Base-by-base conservation (phyloP, 1,140 invertebrate genomes). In the Drosophila asahinai region DNA sequence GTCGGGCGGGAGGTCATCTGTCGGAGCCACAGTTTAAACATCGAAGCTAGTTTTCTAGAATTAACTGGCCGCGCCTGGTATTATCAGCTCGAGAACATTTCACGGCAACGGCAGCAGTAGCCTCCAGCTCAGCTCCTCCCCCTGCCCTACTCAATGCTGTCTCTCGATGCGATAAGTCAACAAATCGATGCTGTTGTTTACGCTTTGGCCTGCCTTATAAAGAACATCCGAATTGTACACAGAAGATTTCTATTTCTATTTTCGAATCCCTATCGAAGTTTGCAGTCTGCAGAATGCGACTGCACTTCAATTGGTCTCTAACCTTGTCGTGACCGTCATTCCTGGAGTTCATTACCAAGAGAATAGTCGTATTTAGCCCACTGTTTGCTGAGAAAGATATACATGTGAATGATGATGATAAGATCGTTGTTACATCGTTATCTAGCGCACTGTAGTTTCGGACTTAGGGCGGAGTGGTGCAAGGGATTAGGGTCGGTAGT, bases 41-140 rank as follows among this genome's bases (percentile, higher is more conserved):
- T 15, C 38, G 33, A 33, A 40, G 67, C 58, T 90, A 82, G 74
- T 77, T 51, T 83, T 81, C 82, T 73, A 51, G 79, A 71, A 55
- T 67, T 68, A 58, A 77, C 86, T 66, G 68, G 75, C 51, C 65
- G 5, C 8, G 67, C 61, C 79, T 63, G 76, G 86, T 77, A 68
- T 90, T 82, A 90, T 90, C 86, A 86, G 86, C 52, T 27, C 48
- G 64, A 55, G 36, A 63, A 72, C 40, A 49, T 68, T 77, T 51
- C 25, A 27, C 48, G 63, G 48, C 62, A 58, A 60, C 36, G 22
- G 42, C 64, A n/a, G n/a, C 60, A 33, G 57, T 42, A 70, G 48
- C 49, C 27, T 22, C 52, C 43, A 22, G 25, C 43, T 27, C 45
- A 51, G n/a, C 52, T 38, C 40, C 33, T 45, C 42, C 72, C 33